Conservation (phyloP, 2,113 vertebrate genomes). For the Azemiops feae region DNA sequence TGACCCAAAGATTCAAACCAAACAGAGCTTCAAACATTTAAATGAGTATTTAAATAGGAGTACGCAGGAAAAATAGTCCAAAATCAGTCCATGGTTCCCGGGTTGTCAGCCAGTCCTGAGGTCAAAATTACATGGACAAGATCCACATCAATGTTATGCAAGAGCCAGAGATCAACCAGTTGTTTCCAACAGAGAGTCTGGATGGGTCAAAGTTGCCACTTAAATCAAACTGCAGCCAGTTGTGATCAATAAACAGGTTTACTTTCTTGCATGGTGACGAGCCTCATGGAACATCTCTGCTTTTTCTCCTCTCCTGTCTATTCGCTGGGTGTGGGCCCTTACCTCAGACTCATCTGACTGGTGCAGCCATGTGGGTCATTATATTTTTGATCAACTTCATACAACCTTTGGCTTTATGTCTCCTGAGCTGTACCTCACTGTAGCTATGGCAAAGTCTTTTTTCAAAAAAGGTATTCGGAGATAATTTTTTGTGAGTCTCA, state of each 20-base stretch:
- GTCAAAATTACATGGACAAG: not conserved
- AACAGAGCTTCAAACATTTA: not conserved
- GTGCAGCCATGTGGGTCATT: not conserved
- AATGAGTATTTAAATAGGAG: not conserved
- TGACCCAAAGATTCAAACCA: not conserved
- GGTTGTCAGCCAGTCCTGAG: not conserved
- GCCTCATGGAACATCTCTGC: not conserved
- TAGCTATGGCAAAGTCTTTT: not conserved
- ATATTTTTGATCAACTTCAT: not conserved
- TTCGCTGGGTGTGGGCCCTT: not conserved
- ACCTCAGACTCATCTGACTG: not conserved
- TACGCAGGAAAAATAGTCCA: not conserved
- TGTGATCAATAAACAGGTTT: not conserved
- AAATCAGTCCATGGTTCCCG: not conserved
- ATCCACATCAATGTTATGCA: not conserved
- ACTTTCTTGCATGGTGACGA: not conserved
- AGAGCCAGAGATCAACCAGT: not conserved
- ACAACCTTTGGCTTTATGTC: not conserved
- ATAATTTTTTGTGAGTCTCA: not conserved
- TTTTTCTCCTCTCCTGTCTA: not conserved
- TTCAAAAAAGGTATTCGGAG: not conserved
- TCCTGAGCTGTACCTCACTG: not conserved
- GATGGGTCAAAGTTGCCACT: not conserved
- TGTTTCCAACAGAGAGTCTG: not conserved
- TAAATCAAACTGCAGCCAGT: not conserved